A percentile compares a stretch with the other conserved stretches of the same genome.
phyloP scores from a whole-genome alignment of 23 tunicate species.

The Styela plicata region DNA sequence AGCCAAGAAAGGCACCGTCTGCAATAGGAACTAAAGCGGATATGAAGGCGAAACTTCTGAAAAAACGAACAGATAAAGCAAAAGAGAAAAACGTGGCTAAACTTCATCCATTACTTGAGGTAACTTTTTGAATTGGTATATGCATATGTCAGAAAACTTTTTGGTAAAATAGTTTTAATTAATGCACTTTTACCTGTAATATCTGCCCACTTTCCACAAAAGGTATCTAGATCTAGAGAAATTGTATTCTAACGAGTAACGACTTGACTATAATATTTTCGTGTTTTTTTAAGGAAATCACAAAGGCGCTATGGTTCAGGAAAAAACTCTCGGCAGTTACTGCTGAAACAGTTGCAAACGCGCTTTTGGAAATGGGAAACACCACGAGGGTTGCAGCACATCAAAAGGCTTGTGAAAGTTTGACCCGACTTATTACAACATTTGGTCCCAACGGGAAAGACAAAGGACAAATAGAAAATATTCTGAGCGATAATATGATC shows the following conservation, averaged over 20 bases:
- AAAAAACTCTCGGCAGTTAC: constrained; percentile 42
- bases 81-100: background rate
- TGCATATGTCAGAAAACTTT: too few species aligned
- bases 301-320: constrained; percentile 55
- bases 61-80: constrained; percentile 20
- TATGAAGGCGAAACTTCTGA: constrained; percentile 39
- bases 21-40: constrained; percentile 13
- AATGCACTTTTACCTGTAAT: too few species aligned
- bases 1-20: background rate
- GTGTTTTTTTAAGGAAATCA: constrained; percentile 26
- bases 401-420: constrained; percentile 41
- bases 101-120: constrained; percentile 32
- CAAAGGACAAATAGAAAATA: background rate
- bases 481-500: constrained; percentile 5
- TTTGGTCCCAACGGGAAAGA: constrained; percentile 12
- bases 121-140: too few species aligned
- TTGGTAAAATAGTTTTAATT: too few species aligned
- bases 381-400: constrained; percentile 49
- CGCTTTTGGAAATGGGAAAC: constrained; percentile 46
- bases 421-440: constrained; percentile 24
- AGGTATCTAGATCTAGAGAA: too few species aligned
- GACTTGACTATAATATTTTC: too few species aligned
- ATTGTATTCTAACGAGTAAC: too few species aligned
- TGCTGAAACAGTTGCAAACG: constrained; percentile 40
- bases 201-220: too few species aligned